These are phyloP conservation scores for Anorthoa munda DNA, from an alignment of 2,888 invertebrate genomes.

Conservation along the genomic window DNA sequence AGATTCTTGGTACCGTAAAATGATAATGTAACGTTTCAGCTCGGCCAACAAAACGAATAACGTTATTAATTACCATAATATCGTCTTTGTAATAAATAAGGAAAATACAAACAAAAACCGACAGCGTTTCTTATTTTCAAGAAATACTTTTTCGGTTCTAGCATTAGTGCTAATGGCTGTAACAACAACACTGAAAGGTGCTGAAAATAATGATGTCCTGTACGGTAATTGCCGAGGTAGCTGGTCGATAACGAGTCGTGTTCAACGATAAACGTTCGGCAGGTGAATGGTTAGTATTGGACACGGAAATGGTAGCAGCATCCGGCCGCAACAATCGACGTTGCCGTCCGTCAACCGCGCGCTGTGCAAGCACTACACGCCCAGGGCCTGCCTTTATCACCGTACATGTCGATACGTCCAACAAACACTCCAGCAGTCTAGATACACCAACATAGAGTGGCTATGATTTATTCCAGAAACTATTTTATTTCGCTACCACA, in stretches of 20 bases:
- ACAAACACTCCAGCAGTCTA: conserved; percentile 16
- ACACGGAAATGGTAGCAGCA: conserved; percentile 84
- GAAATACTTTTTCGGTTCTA: conserved; percentile 36
- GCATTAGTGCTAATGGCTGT: conserved; percentile 44
- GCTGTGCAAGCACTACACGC: conserved; percentile 65
- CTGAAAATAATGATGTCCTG: conserved; percentile 65
- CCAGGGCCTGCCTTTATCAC: conserved; percentile 27
- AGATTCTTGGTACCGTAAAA: conserved; percentile 55
- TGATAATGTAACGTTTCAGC: conserved; percentile 46
- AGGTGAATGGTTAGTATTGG: conserved; percentile 80
- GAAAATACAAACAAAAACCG: conserved; percentile 28
- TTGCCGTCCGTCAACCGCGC: conserved; percentile 64
- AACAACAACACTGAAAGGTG: conserved; percentile 48
- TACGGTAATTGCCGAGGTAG: conserved; percentile 74
- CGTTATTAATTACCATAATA: conserved; percentile 62
- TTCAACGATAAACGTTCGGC: conserved; percentile 69
- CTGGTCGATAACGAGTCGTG: conserved; percentile 76
- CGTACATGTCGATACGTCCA: conserved; percentile 37
- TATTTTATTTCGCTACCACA: conserved; percentile 23
- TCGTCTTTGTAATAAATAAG: conserved; percentile 51
- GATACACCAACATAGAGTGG: conserved; percentile 23
- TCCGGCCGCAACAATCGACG: conserved; percentile 86
- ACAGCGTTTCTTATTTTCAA: conserved; percentile 38
- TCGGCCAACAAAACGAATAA: conserved; percentile 52
- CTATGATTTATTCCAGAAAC: conserved; percentile 35